A percentile compares a stretch with the other conserved stretches of the same genome.
phyloP scores from a whole-genome alignment of 2,113 vertebrate genomes.

The Lycocorax pyrrhopterus region DNA sequence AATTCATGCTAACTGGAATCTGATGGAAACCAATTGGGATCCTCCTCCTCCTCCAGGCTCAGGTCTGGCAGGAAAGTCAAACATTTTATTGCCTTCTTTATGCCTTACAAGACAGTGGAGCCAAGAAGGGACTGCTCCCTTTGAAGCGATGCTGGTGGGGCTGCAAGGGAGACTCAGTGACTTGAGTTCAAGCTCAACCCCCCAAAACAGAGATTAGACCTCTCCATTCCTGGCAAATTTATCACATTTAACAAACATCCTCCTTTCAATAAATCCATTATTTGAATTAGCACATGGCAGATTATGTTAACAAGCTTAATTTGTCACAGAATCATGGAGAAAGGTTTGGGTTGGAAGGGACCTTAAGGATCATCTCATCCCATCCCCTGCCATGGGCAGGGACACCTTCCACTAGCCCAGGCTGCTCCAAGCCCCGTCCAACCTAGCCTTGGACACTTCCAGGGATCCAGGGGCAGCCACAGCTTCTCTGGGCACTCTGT shows the following conservation, averaged over 20 bases:
- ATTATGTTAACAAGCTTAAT: conserved; percentile 67
- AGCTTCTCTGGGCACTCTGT: neutral
- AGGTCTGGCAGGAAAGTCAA: conserved; percentile 36
- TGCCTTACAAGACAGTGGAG: neutral
- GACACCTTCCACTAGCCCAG: neutral
- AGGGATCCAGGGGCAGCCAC: neutral
- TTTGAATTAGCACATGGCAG: conserved; percentile 53
- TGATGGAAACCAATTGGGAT: conserved; percentile 53
- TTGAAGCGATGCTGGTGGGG: neutral
- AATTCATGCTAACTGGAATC: conserved; percentile 59
- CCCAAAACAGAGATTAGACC: neutral
- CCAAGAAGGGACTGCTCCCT: neutral
- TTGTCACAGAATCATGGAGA: neutral
- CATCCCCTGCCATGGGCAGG: neutral
- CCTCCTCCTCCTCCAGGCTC: conserved; percentile 33
- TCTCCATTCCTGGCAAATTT: neutral
- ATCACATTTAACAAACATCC: conserved; percentile 54
- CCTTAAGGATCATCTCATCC: neutral
- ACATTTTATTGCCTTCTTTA: conserved; percentile 35
- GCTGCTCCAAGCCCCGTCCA: rapidly evolving
- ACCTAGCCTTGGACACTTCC: rapidly evolving
- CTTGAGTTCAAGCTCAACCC: neutral
- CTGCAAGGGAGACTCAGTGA: neutral
- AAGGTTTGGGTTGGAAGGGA: neutral
- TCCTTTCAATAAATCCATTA: conserved; percentile 40